These are phyloP conservation scores for Myotis findleyi DNA, from an alignment of 2,797 vertebrate species.

Conservation along the genomic window DNA sequence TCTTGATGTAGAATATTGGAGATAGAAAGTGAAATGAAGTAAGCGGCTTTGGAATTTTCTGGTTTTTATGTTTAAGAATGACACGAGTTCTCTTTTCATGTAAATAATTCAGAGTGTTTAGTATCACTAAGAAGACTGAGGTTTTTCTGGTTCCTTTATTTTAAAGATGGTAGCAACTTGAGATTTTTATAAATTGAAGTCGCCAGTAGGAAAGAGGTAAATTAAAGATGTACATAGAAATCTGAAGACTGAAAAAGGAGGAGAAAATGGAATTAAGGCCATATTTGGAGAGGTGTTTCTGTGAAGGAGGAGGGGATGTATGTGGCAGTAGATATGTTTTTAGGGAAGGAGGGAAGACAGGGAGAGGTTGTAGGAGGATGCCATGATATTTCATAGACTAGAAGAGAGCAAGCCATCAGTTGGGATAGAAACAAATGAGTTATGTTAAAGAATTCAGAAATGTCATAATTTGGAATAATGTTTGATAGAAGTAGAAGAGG, in stretches of 20 bases:
- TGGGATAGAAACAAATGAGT: conserved; percentile 31
- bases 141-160: conserved; percentile 9
- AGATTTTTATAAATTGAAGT: conserved; percentile 28
- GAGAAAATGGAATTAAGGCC: not conserved
- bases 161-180: conserved; percentile 9
- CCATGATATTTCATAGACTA: not conserved
- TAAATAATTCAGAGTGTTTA: not conserved
- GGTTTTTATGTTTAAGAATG: not conserved
- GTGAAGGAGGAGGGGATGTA: not conserved
- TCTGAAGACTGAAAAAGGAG: not conserved
- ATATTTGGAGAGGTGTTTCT: not conserved
- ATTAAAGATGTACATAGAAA: not conserved
- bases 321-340: not conserved
- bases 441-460: not conserved
- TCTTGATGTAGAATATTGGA: conserved; percentile 5
- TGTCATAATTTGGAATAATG: not conserved
- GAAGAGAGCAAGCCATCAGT: not conserved
- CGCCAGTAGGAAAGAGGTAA: not conserved
- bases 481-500: not conserved
- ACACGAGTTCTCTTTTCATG: not conserved
- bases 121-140: not conserved
- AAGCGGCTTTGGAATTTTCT: conserved; percentile 31
- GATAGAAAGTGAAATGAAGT: conserved; percentile 22
- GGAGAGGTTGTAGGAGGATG: not conserved
- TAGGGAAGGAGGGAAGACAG: not conserved